Percentiles rank a stretch among this genome's conserved stretches.
These are phyloP conservation scores for Agrochola macilenta DNA, from an alignment of 2,888 invertebrate genomes.

Conservation along the genomic window DNA sequence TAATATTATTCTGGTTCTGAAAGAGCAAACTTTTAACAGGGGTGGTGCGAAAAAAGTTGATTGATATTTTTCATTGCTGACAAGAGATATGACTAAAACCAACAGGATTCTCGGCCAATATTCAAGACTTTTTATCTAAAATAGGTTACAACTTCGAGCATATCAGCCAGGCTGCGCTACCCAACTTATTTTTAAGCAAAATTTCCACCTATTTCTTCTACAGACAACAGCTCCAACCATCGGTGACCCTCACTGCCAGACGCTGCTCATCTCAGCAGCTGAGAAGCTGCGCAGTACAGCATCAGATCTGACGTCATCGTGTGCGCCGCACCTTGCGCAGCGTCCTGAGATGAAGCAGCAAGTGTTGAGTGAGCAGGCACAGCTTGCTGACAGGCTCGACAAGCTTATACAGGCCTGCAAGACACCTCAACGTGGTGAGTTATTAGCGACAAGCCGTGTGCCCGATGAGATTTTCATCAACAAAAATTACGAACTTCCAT, in stretches of 20 bases:
- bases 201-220: too few relatives aligned
- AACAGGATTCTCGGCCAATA: too few relatives aligned
- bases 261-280: constrained; percentile 60
- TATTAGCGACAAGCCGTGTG: neutral
- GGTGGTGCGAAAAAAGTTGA: too few relatives aligned
- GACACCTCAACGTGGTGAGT: neutral
- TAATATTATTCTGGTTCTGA: too few relatives aligned
- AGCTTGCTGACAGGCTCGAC: constrained; percentile 63
- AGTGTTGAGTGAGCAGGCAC: constrained; percentile 10
- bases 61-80: too few relatives aligned
- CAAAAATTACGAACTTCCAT: neutral
- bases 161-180: too few relatives aligned
- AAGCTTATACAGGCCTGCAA: constrained; percentile 63
- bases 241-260: constrained; percentile 66
- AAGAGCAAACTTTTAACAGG: too few relatives aligned
- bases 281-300: constrained; percentile 64
- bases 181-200: too few relatives aligned
- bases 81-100: too few relatives aligned
- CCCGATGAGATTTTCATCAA: neutral
- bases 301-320: constrained; percentile 60
- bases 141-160: too few relatives aligned
- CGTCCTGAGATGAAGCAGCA: constrained; percentile 31
- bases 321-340: constrained; percentile 52
- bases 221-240: constrained; percentile 72
- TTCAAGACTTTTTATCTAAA: too few relatives aligned